Conservation (phyloP, 2,888 invertebrate genomes). For the Macropis europaea region DNA sequence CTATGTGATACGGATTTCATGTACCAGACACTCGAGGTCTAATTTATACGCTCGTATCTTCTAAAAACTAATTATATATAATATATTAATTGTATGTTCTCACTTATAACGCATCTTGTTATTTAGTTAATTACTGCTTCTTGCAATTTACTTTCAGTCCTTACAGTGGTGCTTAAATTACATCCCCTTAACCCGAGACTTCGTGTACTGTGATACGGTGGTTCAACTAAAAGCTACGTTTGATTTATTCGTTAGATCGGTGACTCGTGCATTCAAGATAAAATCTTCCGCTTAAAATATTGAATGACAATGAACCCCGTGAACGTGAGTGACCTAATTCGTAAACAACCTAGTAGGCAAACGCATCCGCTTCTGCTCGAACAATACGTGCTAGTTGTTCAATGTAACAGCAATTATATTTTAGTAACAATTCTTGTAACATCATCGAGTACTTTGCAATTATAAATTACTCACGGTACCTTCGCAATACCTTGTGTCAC, state of each 20-base stretch:
- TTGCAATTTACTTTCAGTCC: constrained; percentile 48
- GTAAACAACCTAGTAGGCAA: constrained; percentile 27
- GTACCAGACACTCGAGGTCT: background rate
- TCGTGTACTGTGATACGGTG: background rate
- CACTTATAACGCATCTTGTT: constrained; percentile 20
- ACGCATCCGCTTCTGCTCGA: constrained; percentile 2
- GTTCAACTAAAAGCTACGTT: constrained; percentile 39
- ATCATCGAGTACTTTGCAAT: constrained; percentile 26
- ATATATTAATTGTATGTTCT: constrained; percentile 25
- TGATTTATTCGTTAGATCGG: constrained; percentile 29
- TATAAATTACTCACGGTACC: constrained; percentile 27
- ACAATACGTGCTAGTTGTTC: constrained; percentile 26
- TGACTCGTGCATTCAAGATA: constrained; percentile 7
- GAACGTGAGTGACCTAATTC: constrained; percentile 5
- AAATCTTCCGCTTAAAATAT: constrained; percentile 17
- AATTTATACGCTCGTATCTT: constrained; percentile 19
- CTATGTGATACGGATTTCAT: background rate
- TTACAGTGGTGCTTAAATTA: constrained; percentile 28
- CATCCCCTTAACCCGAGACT: background rate
- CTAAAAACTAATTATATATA: constrained; percentile 29
- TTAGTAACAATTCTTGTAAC: constrained; percentile 33
- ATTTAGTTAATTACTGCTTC: constrained; percentile 11
- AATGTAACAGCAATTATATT: constrained; percentile 39
- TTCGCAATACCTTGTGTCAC: constrained; percentile 19
- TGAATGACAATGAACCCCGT: constrained; percentile 3